Base-by-base conservation (phyloP, 2,113 vertebrate genomes). In the Aythya baeri region DNA sequence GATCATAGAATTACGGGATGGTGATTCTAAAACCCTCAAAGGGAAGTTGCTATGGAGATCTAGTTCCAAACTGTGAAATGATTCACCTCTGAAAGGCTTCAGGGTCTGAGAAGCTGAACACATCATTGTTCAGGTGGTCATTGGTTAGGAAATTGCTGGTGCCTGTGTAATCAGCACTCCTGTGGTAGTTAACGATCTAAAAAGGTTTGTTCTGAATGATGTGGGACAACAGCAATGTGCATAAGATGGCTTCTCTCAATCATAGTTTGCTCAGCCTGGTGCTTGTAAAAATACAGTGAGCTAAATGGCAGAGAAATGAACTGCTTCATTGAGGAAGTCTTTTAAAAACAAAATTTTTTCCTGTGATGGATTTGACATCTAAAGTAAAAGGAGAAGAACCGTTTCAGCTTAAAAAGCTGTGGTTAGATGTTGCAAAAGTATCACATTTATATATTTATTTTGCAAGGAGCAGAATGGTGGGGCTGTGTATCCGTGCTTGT, bases 11-110 rank as follows among this genome's bases (percentile, higher is more conserved):
- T 99, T 99, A 99, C 99, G 99, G 99, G 99, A 99, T 99, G 99
- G 99, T 99, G 99, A 99, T 99, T 99, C 99, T 99, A 99, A 99
- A 99, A 99, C 99, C 99, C 99, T 99, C 99, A 99, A 99, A 99
- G 99, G 99, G 99, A 99, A 99, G 99, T 99, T 99, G 99, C 99
- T 99, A 99, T 99, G 99, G 99, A 99, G 99, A 99, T 99, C 98
- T 98, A 98, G 99, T 99, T 99, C 99, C 99, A 99, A 99, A 99
- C 99, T 99, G 99, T 98, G 99, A 99, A 99, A 99, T 99, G 99
- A 99, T 99, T 99, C 99, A 99, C 99, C 99, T 99, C 98, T 99
- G 99, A 99, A 99, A 99, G 99, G 98, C 99, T 99, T 98, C 98
- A 98, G 99, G 99, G 99, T 98, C 98, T 99, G 99, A 99, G 98